Percentiles rank a stretch among this genome's conserved stretches.
Evolutionary conservation across 2,797 vertebrate species (phyloP).

Genomic region (Hybognathus amarus): DNA sequence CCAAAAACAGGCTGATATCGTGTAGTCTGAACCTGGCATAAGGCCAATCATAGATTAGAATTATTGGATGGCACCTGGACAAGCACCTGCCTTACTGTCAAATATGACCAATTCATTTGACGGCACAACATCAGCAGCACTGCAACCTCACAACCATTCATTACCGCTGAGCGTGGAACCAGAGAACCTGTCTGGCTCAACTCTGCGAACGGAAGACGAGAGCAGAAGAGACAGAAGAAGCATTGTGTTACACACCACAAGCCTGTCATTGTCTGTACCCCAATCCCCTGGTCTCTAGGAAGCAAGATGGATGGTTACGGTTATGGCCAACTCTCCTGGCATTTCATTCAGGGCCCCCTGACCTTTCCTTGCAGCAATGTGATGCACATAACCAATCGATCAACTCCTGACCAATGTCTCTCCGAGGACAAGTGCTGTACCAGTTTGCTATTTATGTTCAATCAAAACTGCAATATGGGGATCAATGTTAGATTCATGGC

Average conservation of each 20-base stretch:
- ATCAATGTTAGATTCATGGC: slow-evolving; percentile 25
- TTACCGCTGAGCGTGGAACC: not conserved
- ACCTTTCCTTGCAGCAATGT: slow-evolving; percentile 65
- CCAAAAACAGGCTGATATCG: too few species aligned
- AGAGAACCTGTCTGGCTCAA: not conserved
- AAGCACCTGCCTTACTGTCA: not conserved
- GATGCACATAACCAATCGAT: slow-evolving; percentile 70
- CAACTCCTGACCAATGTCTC: slow-evolving; percentile 51
- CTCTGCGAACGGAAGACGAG: not conserved
- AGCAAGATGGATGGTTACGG: slow-evolving; percentile 72
- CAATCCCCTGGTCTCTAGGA: slow-evolving; percentile 38
- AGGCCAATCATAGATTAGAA: not conserved
- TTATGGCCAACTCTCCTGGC: slow-evolving; percentile 63
- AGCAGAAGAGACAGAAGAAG: slow-evolving; percentile 18
- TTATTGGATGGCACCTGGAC: not conserved
- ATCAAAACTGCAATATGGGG: slow-evolving; percentile 27
- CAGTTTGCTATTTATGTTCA: slow-evolving; percentile 34
- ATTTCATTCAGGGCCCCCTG: slow-evolving; percentile 62
- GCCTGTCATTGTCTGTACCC: slow-evolving; percentile 20
- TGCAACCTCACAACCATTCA: not conserved
- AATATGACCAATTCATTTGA: not conserved
- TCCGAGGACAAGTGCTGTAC: slow-evolving; percentile 13
- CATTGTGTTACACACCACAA: slow-evolving; percentile 11
- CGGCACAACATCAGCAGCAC: not conserved
- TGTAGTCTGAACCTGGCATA: too few species aligned